A percentile compares a stretch with the other conserved stretches of the same genome.
Conservation (phyloP, 1,140 invertebrate species). For the Drosophila trapezifrons region DNA sequence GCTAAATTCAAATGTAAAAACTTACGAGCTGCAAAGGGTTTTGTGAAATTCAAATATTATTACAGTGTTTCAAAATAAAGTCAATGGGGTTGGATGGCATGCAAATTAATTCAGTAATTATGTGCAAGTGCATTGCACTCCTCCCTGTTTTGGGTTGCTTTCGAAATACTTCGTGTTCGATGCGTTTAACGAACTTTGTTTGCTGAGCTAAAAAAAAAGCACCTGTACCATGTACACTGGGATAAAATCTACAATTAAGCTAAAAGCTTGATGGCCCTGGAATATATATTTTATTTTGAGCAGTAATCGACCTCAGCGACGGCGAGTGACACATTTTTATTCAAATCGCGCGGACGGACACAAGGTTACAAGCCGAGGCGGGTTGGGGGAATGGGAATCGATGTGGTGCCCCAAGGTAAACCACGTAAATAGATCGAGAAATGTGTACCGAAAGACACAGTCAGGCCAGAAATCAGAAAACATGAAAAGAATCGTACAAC, state of each 20-base stretch:
- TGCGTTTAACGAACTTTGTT: constrained; percentile 76
- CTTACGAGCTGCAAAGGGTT: constrained; percentile 71
- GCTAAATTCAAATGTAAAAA: constrained; percentile 67
- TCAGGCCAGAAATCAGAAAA: constrained; percentile 4
- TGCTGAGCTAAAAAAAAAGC: constrained; percentile 7
- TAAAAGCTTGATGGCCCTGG: constrained; percentile 53
- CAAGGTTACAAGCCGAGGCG: constrained; percentile 43
- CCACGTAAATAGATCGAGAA: constrained; percentile 60
- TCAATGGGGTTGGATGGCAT: constrained; percentile 32
- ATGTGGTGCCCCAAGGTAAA: constrained; percentile 54
- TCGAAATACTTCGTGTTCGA: constrained; percentile 48
- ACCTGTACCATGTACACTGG: constrained; percentile 32
- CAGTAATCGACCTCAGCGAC: constrained; percentile 41
- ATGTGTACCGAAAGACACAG: not conserved
- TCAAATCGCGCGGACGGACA: constrained; percentile 52
- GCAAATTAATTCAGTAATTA: constrained; percentile 26
- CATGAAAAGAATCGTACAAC: constrained; percentile 14
- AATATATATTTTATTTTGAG: constrained; percentile 50
- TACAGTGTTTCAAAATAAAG: constrained; percentile 51
- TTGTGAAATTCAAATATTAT: constrained; percentile 58
- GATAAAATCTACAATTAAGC: constrained; percentile 5
- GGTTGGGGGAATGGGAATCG: constrained; percentile 5
- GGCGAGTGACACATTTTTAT: constrained; percentile 57
- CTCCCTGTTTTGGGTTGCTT: not conserved
- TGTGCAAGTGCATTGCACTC: constrained; percentile 61